Evolutionary conservation across 2,113 vertebrate genomes (phyloP).

Genomic region (Psittacula cyanocephala): DNA sequence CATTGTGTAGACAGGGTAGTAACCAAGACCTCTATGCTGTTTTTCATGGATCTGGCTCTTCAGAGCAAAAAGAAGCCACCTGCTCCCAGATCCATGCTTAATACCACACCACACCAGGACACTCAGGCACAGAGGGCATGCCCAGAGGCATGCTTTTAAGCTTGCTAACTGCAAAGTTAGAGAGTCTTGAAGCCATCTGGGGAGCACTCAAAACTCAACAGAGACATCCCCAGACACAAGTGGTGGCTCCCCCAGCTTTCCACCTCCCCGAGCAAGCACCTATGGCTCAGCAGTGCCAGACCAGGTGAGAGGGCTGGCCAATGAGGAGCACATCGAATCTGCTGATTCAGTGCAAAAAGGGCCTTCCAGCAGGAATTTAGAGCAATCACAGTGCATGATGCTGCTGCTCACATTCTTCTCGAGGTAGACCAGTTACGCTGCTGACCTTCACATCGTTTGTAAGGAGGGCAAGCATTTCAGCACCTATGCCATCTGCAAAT

Average conservation of each 20-base stretch:
- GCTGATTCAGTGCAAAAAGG: neutral
- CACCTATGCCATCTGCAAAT: conserved; percentile 6
- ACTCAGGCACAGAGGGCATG: neutral
- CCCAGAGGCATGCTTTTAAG: neutral
- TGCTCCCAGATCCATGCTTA: neutral
- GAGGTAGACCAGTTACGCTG: neutral
- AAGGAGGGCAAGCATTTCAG: neutral
- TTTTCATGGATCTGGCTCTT: neutral
- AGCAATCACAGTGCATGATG: neutral
- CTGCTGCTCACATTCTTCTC: neutral
- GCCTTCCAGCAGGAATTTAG: neutral
- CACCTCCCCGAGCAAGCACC: neutral
- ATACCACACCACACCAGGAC: neutral
- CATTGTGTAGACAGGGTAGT: too few relatives aligned
- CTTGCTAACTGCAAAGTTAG: neutral
- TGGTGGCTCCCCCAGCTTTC: neutral
- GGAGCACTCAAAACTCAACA: neutral
- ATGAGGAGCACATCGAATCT: fast-evolving
- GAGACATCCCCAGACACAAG: neutral
- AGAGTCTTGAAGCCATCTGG: neutral
- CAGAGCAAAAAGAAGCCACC: neutral
- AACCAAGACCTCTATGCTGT: neutral
- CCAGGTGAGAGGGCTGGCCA: neutral
- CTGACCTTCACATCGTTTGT: neutral
- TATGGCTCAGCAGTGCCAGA: neutral